phyloP scores from a whole-genome alignment of 2,113 vertebrate genomes.

The Megaceryle torquata region DNA sequence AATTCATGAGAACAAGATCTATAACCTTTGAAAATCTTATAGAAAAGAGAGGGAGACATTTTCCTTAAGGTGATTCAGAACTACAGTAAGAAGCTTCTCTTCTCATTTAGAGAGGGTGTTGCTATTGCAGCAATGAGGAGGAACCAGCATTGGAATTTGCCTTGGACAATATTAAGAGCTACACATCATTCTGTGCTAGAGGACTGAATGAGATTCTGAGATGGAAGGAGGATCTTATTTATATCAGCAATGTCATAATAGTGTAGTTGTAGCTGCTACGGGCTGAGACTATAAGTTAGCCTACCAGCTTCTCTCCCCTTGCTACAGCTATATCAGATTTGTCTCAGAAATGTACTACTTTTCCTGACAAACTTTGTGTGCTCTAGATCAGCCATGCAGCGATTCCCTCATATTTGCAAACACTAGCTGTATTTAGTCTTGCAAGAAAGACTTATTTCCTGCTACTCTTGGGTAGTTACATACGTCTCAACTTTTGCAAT shows the following conservation, averaged over 20 bases:
- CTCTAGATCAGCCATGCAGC: neutral
- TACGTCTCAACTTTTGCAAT: neutral
- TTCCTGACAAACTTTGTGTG: neutral
- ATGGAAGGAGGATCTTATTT: neutral
- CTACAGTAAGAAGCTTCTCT: neutral
- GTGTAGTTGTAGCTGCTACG: neutral
- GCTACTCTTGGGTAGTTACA: neutral
- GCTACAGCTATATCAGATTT: neutral
- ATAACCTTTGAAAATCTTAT: neutral
- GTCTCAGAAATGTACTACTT: neutral
- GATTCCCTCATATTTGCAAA: neutral
- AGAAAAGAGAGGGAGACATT: neutral
- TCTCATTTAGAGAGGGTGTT: neutral
- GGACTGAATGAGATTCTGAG: neutral
- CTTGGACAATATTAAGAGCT: neutral
- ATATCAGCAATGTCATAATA: neutral
- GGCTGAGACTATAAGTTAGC: neutral
- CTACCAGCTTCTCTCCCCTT: neutral
- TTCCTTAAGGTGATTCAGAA: neutral
- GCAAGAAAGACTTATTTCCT: neutral
- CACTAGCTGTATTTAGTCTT: conserved; percentile 10
- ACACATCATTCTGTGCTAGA: neutral
- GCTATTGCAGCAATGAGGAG: neutral
- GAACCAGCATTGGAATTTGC: neutral
- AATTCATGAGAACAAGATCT: neutral